A percentile compares a stretch with the other conserved stretches of the same genome.
These are phyloP conservation scores for Psilopsiagon aymara DNA, from an alignment of 2,113 vertebrate species.

Conservation along the genomic window DNA sequence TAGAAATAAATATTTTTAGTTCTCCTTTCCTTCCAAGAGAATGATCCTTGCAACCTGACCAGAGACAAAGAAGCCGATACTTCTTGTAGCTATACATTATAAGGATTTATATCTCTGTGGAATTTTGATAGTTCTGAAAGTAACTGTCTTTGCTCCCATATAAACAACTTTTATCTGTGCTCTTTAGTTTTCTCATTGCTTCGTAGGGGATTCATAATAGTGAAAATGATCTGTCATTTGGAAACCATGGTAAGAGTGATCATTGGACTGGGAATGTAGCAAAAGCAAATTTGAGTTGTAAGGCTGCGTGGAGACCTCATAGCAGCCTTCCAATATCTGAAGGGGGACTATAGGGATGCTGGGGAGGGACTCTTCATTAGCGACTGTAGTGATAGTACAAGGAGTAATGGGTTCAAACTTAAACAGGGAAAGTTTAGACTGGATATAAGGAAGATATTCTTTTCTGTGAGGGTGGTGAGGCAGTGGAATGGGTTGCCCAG, in stretches of 20 bases:
- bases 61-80: not conserved
- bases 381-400: no score
- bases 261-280: not conserved
- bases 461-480: no score
- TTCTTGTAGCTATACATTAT: not conserved
- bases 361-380: no score
- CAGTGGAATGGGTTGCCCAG: no score
- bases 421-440: no score
- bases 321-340: no score
- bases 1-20: not conserved
- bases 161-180: not conserved
- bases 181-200: not conserved
- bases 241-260: not conserved
- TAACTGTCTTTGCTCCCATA: not conserved
- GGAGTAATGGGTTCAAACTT: no score
- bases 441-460: no score
- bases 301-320: no score
- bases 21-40: not conserved
- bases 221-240: not conserved
- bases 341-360: no score
- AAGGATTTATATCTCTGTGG: not conserved
- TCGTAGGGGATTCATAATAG: not conserved
- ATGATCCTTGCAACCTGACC: not conserved
- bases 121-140: not conserved
- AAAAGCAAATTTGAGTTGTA: not conserved